phyloP scores from a whole-genome alignment of 2,888 invertebrate genomes.

The Eupsilia transversa region DNA sequence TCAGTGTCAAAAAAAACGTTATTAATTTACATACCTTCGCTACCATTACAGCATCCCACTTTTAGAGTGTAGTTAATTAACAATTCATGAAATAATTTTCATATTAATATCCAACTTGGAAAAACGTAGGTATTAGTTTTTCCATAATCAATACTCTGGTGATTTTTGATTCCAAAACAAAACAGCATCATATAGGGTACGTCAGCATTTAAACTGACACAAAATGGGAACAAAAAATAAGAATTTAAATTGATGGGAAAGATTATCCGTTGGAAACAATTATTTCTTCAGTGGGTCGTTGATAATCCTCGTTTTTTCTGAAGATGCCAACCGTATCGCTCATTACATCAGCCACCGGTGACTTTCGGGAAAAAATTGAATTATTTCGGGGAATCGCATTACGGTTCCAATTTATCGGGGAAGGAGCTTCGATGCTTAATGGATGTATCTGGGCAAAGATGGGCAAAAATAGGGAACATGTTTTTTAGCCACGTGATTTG shows the following conservation, averaged over 20 bases:
- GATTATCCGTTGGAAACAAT: conserved; percentile 70
- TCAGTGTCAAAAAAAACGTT: neutral
- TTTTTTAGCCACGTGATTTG: conserved; percentile 3
- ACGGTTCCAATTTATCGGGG: conserved; percentile 68
- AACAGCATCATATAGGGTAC: no score
- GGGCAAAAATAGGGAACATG: conserved; percentile 15
- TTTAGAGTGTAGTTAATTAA: neutral
- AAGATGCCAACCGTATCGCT: conserved; percentile 55
- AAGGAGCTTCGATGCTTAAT: conserved; percentile 51
- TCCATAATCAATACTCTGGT: neutral
- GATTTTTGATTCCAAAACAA: conserved; percentile 10
- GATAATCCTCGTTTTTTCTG: conserved; percentile 61
- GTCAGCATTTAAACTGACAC: conserved; percentile 20
- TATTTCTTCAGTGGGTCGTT: conserved; percentile 62
- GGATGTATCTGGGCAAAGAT: conserved; percentile 40
- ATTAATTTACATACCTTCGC: neutral
- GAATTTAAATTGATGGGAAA: conserved; percentile 59
- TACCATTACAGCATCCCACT: neutral
- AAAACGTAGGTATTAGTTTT: neutral
- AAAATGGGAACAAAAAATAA: conserved; percentile 52
- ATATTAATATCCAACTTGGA: neutral
- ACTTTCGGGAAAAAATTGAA: conserved; percentile 65
- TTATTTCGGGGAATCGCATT: conserved; percentile 68
- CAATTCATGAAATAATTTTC: neutral
- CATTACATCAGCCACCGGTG: conserved; percentile 63